phyloP scores from a whole-genome alignment of 2,888 invertebrate species.

The Drosophila pseudotakahashii region DNA sequence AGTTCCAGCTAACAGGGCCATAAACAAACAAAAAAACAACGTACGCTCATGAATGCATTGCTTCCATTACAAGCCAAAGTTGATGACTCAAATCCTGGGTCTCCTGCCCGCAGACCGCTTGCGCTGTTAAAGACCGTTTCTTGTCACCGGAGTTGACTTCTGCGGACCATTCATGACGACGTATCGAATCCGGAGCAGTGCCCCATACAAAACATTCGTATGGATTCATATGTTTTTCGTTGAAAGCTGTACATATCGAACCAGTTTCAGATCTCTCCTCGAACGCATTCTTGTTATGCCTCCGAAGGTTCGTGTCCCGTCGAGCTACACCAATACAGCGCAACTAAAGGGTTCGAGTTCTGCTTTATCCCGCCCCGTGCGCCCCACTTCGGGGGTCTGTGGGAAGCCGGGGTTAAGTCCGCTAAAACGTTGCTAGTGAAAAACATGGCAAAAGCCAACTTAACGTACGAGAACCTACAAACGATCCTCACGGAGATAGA shows the following conservation, averaged over 20 bases:
- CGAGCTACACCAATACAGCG: background rate
- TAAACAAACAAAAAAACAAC: background rate
- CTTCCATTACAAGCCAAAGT: background rate
- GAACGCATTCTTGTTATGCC: background rate
- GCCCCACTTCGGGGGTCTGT: too few species aligned
- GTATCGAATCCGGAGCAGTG: too few species aligned
- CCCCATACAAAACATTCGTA: background rate
- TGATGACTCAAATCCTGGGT: too few species aligned
- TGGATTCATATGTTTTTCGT: slow-evolving; percentile 1
- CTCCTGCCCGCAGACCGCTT: too few species aligned
- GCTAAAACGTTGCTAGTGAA: too few species aligned
- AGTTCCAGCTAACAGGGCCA: background rate
- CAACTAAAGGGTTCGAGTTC: too few species aligned
- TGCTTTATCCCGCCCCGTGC: background rate
- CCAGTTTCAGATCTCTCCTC: too few species aligned
- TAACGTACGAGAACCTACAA: background rate
- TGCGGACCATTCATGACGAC: too few species aligned
- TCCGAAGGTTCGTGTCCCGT: background rate
- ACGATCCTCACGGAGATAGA: background rate
- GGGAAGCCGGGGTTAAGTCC: too few species aligned
- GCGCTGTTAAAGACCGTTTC: too few species aligned
- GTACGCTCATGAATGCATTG: background rate
- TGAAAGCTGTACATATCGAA: background rate
- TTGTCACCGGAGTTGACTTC: too few species aligned
- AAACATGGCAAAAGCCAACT: background rate